Percentiles rank a stretch among this genome's conserved stretches.
Evolutionary conservation across 2,113 vertebrate species (phyloP).

Genomic region (Tychaedon coryphoeus): DNA sequence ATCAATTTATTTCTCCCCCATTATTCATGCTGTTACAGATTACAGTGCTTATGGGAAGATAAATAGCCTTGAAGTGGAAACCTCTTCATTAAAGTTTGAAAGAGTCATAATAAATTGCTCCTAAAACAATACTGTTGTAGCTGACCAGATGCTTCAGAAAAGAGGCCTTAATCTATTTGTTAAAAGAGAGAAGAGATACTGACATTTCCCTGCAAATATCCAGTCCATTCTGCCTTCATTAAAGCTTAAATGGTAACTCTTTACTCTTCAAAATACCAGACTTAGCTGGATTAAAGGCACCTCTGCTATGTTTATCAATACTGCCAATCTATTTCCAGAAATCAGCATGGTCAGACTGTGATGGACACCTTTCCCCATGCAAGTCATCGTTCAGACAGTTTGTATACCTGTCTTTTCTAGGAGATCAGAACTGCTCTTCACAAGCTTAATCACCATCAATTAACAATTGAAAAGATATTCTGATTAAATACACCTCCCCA

Average conservation of each 20-base stretch:
- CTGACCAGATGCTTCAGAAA: neutral
- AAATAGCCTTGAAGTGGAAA: conserved; percentile 15
- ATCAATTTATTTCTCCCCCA: conserved; percentile 50
- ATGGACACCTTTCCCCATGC: neutral
- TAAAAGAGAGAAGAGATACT: neutral
- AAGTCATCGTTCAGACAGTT: neutral
- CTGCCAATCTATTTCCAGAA: neutral
- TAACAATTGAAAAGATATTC: neutral
- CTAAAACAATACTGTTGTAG: neutral
- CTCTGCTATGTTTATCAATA: neutral
- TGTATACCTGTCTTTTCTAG: neutral
- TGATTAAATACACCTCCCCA: neutral
- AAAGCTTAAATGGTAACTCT: neutral
- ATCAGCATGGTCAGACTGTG: neutral
- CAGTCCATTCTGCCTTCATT: neutral
- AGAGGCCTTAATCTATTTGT: neutral
- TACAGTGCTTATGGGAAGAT: conserved; percentile 29
- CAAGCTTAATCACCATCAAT: neutral
- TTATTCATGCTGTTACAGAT: conserved; percentile 21
- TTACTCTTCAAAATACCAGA: neutral
- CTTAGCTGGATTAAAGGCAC: neutral
- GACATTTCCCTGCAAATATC: neutral
- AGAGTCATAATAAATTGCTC: neutral
- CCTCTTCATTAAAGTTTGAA: neutral
- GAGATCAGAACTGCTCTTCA: neutral